phyloP scores from a whole-genome alignment of 2,113 vertebrate genomes.

The Sinocyclocheilus grahami region DNA sequence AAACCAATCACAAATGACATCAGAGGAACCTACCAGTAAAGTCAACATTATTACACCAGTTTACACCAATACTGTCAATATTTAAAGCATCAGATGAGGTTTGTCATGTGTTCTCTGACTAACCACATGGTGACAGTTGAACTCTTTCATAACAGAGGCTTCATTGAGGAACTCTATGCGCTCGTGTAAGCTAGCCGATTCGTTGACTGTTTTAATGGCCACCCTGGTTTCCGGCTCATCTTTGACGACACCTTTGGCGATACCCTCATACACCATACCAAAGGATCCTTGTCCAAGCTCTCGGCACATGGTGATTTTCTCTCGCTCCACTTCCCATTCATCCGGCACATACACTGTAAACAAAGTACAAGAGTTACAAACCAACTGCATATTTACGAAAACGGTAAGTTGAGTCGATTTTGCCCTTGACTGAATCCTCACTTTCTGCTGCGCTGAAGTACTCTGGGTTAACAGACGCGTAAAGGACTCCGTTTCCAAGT shows the following conservation, averaged over 20 bases:
- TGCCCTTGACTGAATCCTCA: slow-evolving; percentile 71
- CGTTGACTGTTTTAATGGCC: slow-evolving; percentile 97
- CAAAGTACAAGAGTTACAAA: neutral
- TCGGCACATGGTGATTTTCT: slow-evolving; percentile 91
- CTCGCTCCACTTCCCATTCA: slow-evolving; percentile 95
- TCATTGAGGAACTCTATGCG: slow-evolving; percentile 98
- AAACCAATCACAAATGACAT: slow-evolving; percentile 53
- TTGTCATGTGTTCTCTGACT: slow-evolving; percentile 49
- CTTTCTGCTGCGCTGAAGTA: slow-evolving; percentile 98
- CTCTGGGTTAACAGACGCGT: slow-evolving; percentile 96
- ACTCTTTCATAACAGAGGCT: slow-evolving; percentile 99
- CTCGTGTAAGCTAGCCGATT: slow-evolving; percentile 95
- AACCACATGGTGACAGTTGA: slow-evolving; percentile 99
- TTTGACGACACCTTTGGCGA: slow-evolving; percentile 95
- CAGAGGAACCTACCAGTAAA: neutral
- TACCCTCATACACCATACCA: slow-evolving; percentile 98
- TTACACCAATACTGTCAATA: neutral
- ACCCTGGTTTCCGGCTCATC: slow-evolving; percentile 91
- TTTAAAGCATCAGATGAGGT: neutral
- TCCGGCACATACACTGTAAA: slow-evolving; percentile 92
- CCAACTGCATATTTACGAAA: neutral
- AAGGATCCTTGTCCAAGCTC: slow-evolving; percentile 98
- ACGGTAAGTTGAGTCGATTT: neutral
- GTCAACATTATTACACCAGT: neutral
- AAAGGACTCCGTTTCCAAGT: slow-evolving; percentile 94